Conservation (phyloP, 2,888 invertebrate species). For the Amblyjoppa proteus region DNA sequence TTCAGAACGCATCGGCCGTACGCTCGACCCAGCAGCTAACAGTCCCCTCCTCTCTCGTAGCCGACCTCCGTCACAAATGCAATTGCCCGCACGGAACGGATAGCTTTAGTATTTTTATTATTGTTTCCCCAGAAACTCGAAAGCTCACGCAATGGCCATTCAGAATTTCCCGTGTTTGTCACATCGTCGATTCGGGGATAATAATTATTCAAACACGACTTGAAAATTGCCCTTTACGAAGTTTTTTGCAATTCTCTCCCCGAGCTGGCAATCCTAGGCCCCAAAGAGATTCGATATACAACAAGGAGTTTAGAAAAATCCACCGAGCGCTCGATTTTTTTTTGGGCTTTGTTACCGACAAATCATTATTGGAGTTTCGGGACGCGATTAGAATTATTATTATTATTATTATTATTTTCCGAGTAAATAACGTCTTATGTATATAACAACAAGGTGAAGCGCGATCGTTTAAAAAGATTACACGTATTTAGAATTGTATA, state of each 20-base stretch:
- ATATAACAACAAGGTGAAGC: slow-evolving; percentile 85
- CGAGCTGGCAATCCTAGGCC: neutral
- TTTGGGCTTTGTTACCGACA: slow-evolving; percentile 27
- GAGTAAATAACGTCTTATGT: slow-evolving; percentile 84
- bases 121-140: slow-evolving; percentile 36
- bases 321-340: slow-evolving; percentile 39
- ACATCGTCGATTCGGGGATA: slow-evolving; percentile 23
- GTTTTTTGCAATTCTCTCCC: neutral
- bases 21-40: slow-evolving; percentile 2
- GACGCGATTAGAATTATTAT: slow-evolving; percentile 69
- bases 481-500: slow-evolving; percentile 83
- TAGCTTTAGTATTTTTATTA: slow-evolving; percentile 2
- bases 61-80: slow-evolving; percentile 22
- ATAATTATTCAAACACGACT: slow-evolving; percentile 9
- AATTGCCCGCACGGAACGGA: slow-evolving; percentile 43
- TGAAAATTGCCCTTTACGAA: slow-evolving; percentile 2
- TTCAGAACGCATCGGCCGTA: slow-evolving; percentile 9
- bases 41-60: neutral
- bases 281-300: neutral
- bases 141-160: slow-evolving; percentile 12
- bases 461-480: slow-evolving; percentile 83
- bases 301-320: slow-evolving; percentile 31
- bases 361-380: slow-evolving; percentile 54
- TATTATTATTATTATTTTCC: slow-evolving; percentile 47
- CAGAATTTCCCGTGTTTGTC: slow-evolving; percentile 5